Evolutionary conservation across 2,113 vertebrate genomes (phyloP).

Genomic region (Calonectris borealis): DNA sequence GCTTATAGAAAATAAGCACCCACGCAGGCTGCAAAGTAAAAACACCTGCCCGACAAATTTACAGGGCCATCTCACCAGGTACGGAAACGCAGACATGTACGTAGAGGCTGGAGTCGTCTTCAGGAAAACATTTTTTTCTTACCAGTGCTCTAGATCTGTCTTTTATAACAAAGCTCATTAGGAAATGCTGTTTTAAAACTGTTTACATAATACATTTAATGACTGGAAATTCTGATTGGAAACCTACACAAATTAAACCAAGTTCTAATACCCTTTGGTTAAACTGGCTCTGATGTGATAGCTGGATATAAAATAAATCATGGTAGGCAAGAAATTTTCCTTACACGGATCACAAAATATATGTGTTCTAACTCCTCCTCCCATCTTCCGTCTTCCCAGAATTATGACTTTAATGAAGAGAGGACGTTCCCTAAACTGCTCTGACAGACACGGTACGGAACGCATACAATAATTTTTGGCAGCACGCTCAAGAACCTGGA

Average conservation of each 20-base stretch:
- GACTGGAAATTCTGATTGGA: not conserved
- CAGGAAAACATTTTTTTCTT: not conserved
- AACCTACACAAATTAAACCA: not conserved
- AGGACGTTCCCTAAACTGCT: not conserved
- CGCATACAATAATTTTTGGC: not conserved
- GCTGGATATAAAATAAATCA: not conserved
- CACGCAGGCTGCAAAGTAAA: not conserved
- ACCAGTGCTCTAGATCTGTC: not conserved
- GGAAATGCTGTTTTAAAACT: not conserved
- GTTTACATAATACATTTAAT: not conserved
- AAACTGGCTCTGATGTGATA: not conserved
- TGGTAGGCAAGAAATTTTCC: not conserved
- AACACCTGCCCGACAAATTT: not conserved
- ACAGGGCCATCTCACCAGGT: not conserved
- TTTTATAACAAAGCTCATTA: not conserved
- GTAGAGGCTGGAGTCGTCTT: not conserved
- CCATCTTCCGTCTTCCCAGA: not conserved
- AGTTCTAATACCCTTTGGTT: not conserved
- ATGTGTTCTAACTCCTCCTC: not conserved
- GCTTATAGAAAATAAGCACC: not conserved
- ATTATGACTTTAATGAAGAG: not conserved
- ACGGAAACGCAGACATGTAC: accelerated
- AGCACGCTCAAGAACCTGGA: not conserved
- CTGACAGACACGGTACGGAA: not conserved
- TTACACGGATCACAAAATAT: not conserved